A percentile compares a stretch with the other conserved stretches of the same genome.
phyloP scores from a whole-genome alignment of 2,113 vertebrate genomes.

The Corydoras maculifer region DNA sequence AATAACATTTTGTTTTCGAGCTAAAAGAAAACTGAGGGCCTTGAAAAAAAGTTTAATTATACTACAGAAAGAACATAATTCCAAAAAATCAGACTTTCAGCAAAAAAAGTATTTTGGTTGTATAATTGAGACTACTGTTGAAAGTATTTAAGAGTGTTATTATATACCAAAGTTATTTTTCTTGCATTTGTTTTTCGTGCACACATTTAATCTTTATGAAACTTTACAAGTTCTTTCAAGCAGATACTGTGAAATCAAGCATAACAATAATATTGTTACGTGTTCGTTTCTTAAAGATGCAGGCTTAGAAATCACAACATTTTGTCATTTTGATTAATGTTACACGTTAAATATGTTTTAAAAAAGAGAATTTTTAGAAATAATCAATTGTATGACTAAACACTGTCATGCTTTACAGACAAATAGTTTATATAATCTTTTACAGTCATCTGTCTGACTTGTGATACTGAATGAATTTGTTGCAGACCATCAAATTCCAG shows the following conservation, averaged over 20 bases:
- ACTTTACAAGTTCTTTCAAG: neutral
- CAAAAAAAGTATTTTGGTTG: no score
- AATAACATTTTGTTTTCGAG: no score
- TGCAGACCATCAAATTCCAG: slow-evolving; percentile 24
- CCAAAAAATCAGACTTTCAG: no score
- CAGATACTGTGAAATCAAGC: neutral
- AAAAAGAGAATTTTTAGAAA: neutral
- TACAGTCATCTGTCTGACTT: neutral
- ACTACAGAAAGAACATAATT: no score
- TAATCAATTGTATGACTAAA: neutral
- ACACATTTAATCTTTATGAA: no score
- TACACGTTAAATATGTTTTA: neutral
- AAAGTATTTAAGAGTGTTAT: no score
- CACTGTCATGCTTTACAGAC: no score
- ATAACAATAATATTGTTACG: no score
- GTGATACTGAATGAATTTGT: slow-evolving; percentile 7
- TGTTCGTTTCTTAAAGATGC: neutral
- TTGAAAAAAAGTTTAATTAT: no score
- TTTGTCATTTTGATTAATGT: neutral
- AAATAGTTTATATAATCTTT: no score
- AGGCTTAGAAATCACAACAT: neutral
- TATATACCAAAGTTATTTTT: neutral
- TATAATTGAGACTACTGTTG: no score
- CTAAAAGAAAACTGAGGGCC: no score
- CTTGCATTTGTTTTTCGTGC: slow-evolving; percentile 1